These are phyloP conservation scores for Lemur catta DNA, from an alignment of 2,797 vertebrate genomes.

Conservation along the genomic window DNA sequence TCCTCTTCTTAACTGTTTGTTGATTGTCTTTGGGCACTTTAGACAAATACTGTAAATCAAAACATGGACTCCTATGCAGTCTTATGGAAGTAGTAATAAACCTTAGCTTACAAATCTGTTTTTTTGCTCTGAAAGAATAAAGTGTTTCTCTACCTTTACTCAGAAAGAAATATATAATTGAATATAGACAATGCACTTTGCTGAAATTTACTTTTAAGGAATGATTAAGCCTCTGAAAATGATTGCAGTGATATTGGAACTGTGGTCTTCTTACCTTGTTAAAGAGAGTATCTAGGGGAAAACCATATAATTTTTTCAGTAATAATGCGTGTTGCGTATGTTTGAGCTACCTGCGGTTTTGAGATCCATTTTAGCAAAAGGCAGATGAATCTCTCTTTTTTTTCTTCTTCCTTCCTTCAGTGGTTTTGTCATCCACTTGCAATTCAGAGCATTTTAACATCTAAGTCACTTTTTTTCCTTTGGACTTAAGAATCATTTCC, in stretches of 20 bases:
- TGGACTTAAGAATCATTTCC: constrained; percentile 38
- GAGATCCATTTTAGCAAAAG: constrained; percentile 24
- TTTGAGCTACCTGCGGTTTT: constrained; percentile 30
- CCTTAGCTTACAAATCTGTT: constrained; percentile 25
- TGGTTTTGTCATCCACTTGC: neutral
- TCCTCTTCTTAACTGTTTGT: neutral
- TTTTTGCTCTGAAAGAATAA: constrained; percentile 44
- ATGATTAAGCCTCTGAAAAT: constrained; percentile 41
- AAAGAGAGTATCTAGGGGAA: neutral
- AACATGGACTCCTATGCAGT: neutral
- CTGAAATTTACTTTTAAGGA: constrained; percentile 38
- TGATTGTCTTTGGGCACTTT: constrained; percentile 43
- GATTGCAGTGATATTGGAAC: neutral
- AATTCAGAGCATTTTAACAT: constrained; percentile 22
- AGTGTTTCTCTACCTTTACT: constrained; percentile 39
- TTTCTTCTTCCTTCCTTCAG: neutral
- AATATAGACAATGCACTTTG: constrained; percentile 34
- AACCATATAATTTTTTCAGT: constrained; percentile 19
- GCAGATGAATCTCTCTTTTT: neutral
- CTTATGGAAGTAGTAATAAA: constrained; percentile 49
- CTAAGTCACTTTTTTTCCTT: neutral
- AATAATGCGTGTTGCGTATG: neutral
- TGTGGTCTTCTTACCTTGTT: neutral
- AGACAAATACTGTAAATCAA: constrained; percentile 21
- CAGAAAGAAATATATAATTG: constrained; percentile 30